Evolutionary conservation across 2,888 invertebrate species (phyloP).

Genomic region (Cheilosia scutellata): DNA sequence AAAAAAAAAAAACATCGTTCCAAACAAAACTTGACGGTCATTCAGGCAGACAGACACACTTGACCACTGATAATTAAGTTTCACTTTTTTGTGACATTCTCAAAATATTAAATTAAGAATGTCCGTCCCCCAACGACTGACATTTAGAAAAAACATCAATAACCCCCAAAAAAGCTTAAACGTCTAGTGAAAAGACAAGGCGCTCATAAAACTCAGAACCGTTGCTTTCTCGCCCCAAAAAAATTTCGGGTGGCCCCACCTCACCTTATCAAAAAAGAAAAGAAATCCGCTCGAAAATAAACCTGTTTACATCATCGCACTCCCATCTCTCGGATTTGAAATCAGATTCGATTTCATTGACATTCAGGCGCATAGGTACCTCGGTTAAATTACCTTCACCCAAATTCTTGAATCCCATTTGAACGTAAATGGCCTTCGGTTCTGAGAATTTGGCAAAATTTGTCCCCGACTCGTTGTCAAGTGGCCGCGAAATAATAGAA

Average conservation of each 20-base stretch:
- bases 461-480: slow-evolving; percentile 71
- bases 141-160: slow-evolving; percentile 61
- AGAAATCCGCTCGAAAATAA: slow-evolving; percentile 61
- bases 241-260: slow-evolving; percentile 46
- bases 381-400: slow-evolving; percentile 35
- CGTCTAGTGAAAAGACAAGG: slow-evolving; percentile 82
- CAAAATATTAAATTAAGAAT: slow-evolving; percentile 7
- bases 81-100: background rate
- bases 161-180: slow-evolving; percentile 83
- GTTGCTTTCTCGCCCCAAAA: slow-evolving; percentile 2
- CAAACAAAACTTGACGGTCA: slow-evolving; percentile 6
- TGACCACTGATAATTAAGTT: slow-evolving; percentile 33
- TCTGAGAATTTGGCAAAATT: slow-evolving; percentile 67
- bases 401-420: slow-evolving; percentile 51
- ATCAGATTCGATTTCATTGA: slow-evolving; percentile 13
- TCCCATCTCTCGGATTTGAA: slow-evolving; percentile 8
- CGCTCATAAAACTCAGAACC: slow-evolving; percentile 78
- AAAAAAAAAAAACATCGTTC: slow-evolving; percentile 7
- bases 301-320: slow-evolving; percentile 21
- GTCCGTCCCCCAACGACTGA: slow-evolving; percentile 21
- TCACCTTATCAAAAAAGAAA: slow-evolving; percentile 55
- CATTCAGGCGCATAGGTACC: background rate
- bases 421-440: slow-evolving; percentile 43
- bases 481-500: slow-evolving; percentile 77
- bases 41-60: background rate